Base-by-base conservation (phyloP, 1,140 invertebrate species). In the Stegodyphus mimosarum region DNA sequence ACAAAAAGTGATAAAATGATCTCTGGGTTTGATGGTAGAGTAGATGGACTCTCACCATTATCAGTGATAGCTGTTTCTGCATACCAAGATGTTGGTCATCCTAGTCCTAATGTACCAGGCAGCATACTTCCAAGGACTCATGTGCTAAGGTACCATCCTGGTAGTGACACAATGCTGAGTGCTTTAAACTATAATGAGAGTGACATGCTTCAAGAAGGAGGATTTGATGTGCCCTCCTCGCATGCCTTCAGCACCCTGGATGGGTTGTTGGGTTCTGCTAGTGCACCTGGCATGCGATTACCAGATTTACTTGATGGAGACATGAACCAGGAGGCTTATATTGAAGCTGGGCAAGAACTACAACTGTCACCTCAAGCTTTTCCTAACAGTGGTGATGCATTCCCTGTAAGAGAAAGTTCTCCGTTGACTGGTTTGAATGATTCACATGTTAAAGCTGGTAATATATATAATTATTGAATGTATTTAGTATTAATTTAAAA, bases 301-400 rank as follows among this genome's bases (percentile, higher is more conserved):
- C 94, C 90, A n/a, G 94, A 94, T 89, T 90, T 95, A 88, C 94
- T 94, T 90, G 94, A 95, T 90, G 93, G 94, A 87, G 94, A 94
- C 86, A 92, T 91, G 84, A 93, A 93, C 70, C 93, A 93, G 88
- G 94, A 90, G 51, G 87, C 90, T 6, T 90, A 90, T 48, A 87
- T 88, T 63, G 86, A 87, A 60, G 67, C 75, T 9, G 71, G 69
- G 13, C 85, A 88, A 60, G 84, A 94, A 88, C 91, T 94, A 87
- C 93, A 93, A 74, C 90, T 95, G 88, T 94, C 94, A 79, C 93
- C 94, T 83, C 93, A 94, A 89, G 92, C 93, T 9, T 94, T 94
- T 90, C 93, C 93, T 87, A 93, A 93, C 87, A 92, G 93, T 86
- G 92, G 93, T 83, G 93, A 94, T 90, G 92, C 93, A 89, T 93